These are phyloP conservation scores for Pinna nobilis DNA, from an alignment of 1,140 invertebrate genomes.

Conservation along the genomic window DNA sequence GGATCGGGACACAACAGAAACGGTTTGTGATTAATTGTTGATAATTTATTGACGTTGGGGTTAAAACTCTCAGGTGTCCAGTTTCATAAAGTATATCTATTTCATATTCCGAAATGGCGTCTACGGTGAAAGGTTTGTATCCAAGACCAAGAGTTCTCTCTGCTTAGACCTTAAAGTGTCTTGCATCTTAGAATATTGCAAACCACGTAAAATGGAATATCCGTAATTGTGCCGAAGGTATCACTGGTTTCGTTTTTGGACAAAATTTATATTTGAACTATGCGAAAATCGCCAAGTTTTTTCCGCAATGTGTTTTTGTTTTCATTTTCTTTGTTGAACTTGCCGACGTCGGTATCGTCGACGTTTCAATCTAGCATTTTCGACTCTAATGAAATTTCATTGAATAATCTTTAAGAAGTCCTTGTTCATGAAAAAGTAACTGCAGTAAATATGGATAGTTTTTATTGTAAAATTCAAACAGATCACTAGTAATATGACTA, in stretches of 20 bases:
- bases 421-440: background rate
- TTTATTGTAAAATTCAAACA: background rate
- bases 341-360: background rate
- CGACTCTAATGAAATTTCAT: background rate
- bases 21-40: background rate
- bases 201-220: background rate
- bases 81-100: background rate
- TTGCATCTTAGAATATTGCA: background rate
- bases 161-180: background rate
- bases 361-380: background rate
- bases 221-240: background rate
- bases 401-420: background rate
- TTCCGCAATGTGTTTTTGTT: background rate
- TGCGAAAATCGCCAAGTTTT: background rate
- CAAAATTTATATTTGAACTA: background rate
- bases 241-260: background rate
- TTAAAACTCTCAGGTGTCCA: background rate
- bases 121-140: background rate
- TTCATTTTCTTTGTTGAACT: constrained; percentile 1
- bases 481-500: too few species aligned
- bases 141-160: background rate
- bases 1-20: background rate
- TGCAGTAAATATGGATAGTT: background rate
- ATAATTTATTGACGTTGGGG: background rate
- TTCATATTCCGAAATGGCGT: background rate